Conservation (phyloP, 2,888 invertebrate species). For the Perdita meconis region DNA sequence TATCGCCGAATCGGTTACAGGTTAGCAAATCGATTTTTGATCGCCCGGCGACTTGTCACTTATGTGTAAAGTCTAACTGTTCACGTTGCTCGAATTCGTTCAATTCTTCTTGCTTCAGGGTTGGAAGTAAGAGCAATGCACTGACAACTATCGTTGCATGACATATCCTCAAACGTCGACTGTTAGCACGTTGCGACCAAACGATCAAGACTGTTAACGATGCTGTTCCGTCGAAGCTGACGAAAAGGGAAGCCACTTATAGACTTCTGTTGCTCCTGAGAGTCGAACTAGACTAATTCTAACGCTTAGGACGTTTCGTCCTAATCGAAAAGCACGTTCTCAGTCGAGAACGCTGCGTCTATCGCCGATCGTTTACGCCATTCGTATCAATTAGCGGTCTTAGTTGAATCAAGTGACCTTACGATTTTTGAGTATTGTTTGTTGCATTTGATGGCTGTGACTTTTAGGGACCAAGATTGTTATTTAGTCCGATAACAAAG, state of each 20-base stretch:
- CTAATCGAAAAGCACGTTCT: background rate
- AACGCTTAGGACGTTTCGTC: constrained; percentile 25
- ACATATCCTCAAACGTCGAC: constrained; percentile 45
- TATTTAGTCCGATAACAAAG: constrained; percentile 48
- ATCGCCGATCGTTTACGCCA: constrained; percentile 19
- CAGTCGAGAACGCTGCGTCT: constrained; percentile 4
- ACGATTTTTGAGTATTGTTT: constrained; percentile 74
- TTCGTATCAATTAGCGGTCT: constrained; percentile 30
- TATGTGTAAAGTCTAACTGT: too few relatives aligned
- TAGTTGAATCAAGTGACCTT: constrained; percentile 73
- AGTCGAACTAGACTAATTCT: constrained; percentile 23
- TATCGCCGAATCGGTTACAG: too few relatives aligned
- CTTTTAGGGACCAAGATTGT: constrained; percentile 83
- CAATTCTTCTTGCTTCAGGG: constrained; percentile 60
- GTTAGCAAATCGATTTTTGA: too few relatives aligned
- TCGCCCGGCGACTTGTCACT: too few relatives aligned
- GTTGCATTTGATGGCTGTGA: constrained; percentile 84
- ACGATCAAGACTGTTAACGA: constrained; percentile 26
- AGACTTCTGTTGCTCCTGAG: constrained; percentile 42
- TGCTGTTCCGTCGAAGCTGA: constrained; percentile 4
- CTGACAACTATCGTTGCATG: constrained; percentile 81
- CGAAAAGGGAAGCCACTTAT: background rate
- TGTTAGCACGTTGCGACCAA: constrained; percentile 9
- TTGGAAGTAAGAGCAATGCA: constrained; percentile 72
- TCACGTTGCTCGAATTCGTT: background rate